phyloP scores from a whole-genome alignment of 2,797 vertebrate species.

The Mycteria americana region DNA sequence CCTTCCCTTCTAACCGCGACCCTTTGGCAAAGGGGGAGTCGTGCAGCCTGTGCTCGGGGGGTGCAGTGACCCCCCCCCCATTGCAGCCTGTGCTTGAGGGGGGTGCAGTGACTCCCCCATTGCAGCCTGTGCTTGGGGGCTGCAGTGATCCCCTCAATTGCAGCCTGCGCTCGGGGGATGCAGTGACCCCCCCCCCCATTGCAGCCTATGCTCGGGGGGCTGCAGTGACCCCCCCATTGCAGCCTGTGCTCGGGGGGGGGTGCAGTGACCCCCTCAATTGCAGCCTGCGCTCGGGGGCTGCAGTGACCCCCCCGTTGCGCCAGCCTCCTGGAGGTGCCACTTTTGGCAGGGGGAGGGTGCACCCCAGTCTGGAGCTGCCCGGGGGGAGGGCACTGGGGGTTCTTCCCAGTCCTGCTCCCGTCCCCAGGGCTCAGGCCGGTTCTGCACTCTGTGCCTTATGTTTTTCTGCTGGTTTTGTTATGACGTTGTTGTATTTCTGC shows the following conservation, averaged over 20 bases:
- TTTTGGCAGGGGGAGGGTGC: not conserved
- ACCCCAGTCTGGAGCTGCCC: rapidly evolving
- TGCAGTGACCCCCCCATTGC: not conserved
- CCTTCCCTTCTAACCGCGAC: not conserved
- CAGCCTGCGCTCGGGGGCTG: not conserved
- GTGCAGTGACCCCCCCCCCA: not conserved
- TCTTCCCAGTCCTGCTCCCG: not conserved
- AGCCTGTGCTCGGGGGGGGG: not conserved
- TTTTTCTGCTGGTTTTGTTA: not conserved
- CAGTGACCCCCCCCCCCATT: not conserved
- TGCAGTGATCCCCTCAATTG: not conserved
- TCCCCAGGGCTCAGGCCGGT: rapidly evolving
- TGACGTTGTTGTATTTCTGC: not conserved
- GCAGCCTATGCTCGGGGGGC: no score
- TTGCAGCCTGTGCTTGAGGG: not conserved
- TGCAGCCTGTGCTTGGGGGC: not conserved
- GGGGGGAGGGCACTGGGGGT: no score
- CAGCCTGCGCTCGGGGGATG: not conserved
- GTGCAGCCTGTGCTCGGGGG: not conserved
- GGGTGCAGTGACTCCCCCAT: not conserved
- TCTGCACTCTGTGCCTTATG: not conserved
- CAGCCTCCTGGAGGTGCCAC: not conserved
- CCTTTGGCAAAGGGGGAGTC: not conserved
- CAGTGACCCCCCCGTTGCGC: not conserved
- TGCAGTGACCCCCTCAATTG: not conserved